Conservation (phyloP, 2,113 vertebrate genomes). For the Alaudala cheleensis region DNA sequence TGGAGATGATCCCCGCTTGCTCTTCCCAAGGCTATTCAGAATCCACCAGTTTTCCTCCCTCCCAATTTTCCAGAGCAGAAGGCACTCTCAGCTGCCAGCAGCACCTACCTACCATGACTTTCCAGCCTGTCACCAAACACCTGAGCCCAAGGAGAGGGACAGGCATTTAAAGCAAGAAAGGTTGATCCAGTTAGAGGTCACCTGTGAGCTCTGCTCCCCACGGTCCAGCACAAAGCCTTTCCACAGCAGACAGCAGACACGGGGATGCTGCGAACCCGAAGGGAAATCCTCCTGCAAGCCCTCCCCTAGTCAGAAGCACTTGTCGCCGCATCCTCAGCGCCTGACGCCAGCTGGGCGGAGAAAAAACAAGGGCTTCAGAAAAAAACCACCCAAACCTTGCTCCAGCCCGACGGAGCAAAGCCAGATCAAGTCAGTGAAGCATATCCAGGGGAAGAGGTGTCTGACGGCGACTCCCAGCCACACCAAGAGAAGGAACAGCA, state of each 20-base stretch:
- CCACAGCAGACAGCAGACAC: neutral
- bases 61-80: neutral
- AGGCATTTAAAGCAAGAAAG: neutral
- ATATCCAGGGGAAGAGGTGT: neutral
- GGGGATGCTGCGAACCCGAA: neutral
- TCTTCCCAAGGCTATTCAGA: neutral
- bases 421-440: neutral
- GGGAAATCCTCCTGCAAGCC: slow-evolving; percentile 1
- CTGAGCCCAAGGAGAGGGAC: neutral
- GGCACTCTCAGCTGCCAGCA: neutral
- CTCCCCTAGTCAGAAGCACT: neutral
- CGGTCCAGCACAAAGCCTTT: neutral
- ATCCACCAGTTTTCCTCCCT: neutral
- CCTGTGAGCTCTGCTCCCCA: neutral
- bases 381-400: neutral
- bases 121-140: neutral
- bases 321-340: neutral
- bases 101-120: neutral
- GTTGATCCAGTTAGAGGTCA: neutral
- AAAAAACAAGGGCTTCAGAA: neutral
- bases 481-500: neutral
- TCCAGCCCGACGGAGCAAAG: neutral
- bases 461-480: neutral
- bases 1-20: neutral
- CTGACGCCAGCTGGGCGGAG: slow-evolving; percentile 1